Conservation (phyloP, 2,113 vertebrate species). For the Phoxinus phoxinus region DNA sequence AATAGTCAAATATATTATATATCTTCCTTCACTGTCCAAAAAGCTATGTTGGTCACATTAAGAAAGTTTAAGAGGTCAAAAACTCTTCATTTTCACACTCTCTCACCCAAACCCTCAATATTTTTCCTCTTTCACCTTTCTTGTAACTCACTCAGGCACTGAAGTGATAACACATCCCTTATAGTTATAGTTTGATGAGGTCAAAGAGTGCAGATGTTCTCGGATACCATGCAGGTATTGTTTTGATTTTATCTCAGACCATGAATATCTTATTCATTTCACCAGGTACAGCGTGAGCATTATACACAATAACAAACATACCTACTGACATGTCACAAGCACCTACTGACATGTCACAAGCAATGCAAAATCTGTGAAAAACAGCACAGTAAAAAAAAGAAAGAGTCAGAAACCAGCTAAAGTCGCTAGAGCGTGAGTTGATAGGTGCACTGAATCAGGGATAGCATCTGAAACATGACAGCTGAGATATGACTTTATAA, state of each 20-base stretch:
- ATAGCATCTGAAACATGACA: constrained; percentile 12
- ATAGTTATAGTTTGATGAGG: constrained; percentile 53
- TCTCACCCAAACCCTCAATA: neutral
- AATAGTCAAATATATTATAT: neutral
- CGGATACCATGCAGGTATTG: constrained; percentile 57
- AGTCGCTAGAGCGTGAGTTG: constrained; percentile 17
- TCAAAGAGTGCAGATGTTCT: constrained; percentile 68
- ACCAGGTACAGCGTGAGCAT: constrained; percentile 45
- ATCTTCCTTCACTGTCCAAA: neutral
- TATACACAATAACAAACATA: constrained; percentile 60
- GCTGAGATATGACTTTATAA: constrained; percentile 17
- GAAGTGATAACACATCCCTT: neutral
- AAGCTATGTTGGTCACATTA: neutral
- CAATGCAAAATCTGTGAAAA: constrained; percentile 47
- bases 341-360: constrained; percentile 27
- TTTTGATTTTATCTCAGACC: constrained; percentile 64
- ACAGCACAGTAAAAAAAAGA: neutral
- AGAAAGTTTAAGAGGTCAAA: neutral
- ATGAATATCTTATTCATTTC: constrained; percentile 59
- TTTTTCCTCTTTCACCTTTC: neutral
- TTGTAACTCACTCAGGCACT: neutral
- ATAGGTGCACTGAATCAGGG: constrained; percentile 26
- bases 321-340: constrained; percentile 18
- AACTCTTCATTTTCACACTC: neutral
- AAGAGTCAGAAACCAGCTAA: neutral